Conservation (phyloP, 1,140 invertebrate genomes). For the Melipona quadrifasciata region DNA sequence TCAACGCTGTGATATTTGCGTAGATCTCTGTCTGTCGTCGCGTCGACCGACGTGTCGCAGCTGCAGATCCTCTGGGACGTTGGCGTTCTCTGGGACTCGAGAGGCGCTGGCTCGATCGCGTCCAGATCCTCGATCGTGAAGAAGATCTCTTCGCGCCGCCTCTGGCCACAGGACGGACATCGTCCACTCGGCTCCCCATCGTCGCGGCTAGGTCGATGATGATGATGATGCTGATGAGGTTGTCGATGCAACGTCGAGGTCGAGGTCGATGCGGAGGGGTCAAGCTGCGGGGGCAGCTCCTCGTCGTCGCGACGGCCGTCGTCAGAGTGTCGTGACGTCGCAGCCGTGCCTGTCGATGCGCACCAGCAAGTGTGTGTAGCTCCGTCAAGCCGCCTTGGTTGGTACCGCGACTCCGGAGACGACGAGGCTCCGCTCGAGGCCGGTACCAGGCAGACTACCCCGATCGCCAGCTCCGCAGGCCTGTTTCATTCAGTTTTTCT, state of each 20-base stretch:
- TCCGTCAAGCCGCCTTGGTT: slow-evolving; percentile 82
- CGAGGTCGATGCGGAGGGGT: slow-evolving; percentile 72
- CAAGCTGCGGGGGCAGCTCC: slow-evolving; percentile 78
- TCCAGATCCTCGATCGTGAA: slow-evolving; percentile 80
- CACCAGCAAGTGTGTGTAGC: slow-evolving; percentile 81
- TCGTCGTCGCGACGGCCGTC: slow-evolving; percentile 71
- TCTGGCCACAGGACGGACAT: slow-evolving; percentile 73
- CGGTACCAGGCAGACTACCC: slow-evolving; percentile 75
- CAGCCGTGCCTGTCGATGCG: slow-evolving; percentile 79
- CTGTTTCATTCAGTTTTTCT: slow-evolving; percentile 56
- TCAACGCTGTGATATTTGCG: slow-evolving; percentile 71
- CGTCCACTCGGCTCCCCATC: slow-evolving; percentile 54
- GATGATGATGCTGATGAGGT: slow-evolving; percentile 38
- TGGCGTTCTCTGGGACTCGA: slow-evolving; percentile 64
- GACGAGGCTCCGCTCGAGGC: slow-evolving; percentile 80
- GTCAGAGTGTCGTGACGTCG: slow-evolving; percentile 81
- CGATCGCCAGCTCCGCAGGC: slow-evolving; percentile 77
- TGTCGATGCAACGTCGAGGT: slow-evolving; percentile 68
- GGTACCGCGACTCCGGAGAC: slow-evolving; percentile 82
- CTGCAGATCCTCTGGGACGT: slow-evolving; percentile 62
- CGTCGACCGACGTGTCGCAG: slow-evolving; percentile 52
- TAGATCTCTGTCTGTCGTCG: slow-evolving; percentile 38
- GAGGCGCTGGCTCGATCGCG: slow-evolving; percentile 71
- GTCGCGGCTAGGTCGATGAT: slow-evolving; percentile 58
- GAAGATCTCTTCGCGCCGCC: slow-evolving; percentile 72